Percentiles rank a stretch among this genome's conserved stretches.
phyloP scores from a whole-genome alignment of 2,113 vertebrate genomes.

The Lepus europaeus region DNA sequence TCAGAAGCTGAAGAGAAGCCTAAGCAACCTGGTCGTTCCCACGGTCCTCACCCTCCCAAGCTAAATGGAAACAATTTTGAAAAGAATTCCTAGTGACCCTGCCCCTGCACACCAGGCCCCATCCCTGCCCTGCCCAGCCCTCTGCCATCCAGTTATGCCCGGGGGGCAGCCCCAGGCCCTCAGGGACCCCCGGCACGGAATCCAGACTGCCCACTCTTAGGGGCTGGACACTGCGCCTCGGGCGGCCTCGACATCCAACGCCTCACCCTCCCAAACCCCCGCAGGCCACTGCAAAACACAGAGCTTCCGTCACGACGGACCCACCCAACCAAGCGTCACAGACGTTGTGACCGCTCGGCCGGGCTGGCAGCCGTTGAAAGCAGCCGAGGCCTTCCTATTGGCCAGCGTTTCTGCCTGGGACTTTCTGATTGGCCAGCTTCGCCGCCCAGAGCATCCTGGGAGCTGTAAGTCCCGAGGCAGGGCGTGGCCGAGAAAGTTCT shows the following conservation, averaged over 20 bases:
- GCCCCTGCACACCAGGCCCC: rapidly evolving
- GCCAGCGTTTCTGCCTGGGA: background rate
- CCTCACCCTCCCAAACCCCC: background rate
- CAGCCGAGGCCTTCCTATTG: background rate
- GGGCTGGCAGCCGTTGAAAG: rapidly evolving
- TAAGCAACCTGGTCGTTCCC: background rate
- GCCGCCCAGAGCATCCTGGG: constrained; percentile 30
- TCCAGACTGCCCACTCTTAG: background rate
- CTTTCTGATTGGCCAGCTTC: constrained; percentile 60
- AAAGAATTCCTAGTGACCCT: rapidly evolving
- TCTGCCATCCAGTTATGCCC: rapidly evolving
- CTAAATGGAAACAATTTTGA: rapidly evolving
- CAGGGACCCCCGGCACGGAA: rapidly evolving
- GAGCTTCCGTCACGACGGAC: too few relatives aligned
- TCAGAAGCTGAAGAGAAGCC: background rate
- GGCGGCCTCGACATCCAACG: too few relatives aligned
- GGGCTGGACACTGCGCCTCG: background rate
- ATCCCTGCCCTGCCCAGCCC: background rate
- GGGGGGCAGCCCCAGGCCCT: background rate
- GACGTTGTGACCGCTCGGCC: rapidly evolving
- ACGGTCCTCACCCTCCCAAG: background rate
- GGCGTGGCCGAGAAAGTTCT: background rate
- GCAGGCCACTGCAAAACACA: background rate
- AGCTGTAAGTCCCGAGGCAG: background rate
- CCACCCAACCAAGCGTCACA: background rate